Conservation (phyloP, 2,888 invertebrate genomes). For the Atrina japonica region DNA sequence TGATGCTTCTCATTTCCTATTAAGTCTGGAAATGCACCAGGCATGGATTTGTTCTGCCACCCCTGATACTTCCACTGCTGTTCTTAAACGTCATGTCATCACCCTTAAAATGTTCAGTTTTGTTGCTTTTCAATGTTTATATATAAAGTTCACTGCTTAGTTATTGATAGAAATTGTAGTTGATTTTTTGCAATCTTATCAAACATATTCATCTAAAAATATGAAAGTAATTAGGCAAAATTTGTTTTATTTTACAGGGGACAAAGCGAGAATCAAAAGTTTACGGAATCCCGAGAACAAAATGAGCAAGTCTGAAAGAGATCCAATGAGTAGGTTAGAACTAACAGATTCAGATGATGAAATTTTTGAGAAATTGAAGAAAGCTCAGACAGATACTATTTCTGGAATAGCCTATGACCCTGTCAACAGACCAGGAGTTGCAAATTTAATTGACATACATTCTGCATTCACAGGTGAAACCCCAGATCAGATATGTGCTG, state of each 20-base stretch:
- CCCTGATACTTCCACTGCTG: too few relatives aligned
- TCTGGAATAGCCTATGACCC: slow-evolving; percentile 91
- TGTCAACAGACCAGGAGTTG: slow-evolving; percentile 89
- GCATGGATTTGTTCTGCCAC: too few relatives aligned
- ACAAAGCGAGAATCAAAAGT: slow-evolving; percentile 85
- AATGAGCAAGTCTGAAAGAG: slow-evolving; percentile 98
- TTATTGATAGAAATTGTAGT: too few relatives aligned
- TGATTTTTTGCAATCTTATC: too few relatives aligned
- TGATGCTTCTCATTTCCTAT: too few relatives aligned
- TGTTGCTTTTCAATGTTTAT: too few relatives aligned
- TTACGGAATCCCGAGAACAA: slow-evolving; percentile 93
- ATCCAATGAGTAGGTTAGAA: slow-evolving; percentile 89
- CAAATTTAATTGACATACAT: slow-evolving; percentile 93
- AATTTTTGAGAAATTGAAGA: slow-evolving; percentile 88
- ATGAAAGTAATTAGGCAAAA: too few relatives aligned
- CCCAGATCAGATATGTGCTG: slow-evolving; percentile 86
- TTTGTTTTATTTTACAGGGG: slow-evolving; percentile 61
- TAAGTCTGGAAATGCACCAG: too few relatives aligned
- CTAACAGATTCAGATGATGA: slow-evolving; percentile 88
- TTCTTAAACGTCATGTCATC: neutral
- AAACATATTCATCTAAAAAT: too few relatives aligned
- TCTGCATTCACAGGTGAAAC: slow-evolving; percentile 86
- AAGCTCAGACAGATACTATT: slow-evolving; percentile 94
- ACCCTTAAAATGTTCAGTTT: too few relatives aligned
- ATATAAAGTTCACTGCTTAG: too few relatives aligned